Percentiles rank a stretch among this genome's conserved stretches.
These are phyloP conservation scores for Oligia strigilis DNA, from an alignment of 2,888 invertebrate species.

Conservation along the genomic window DNA sequence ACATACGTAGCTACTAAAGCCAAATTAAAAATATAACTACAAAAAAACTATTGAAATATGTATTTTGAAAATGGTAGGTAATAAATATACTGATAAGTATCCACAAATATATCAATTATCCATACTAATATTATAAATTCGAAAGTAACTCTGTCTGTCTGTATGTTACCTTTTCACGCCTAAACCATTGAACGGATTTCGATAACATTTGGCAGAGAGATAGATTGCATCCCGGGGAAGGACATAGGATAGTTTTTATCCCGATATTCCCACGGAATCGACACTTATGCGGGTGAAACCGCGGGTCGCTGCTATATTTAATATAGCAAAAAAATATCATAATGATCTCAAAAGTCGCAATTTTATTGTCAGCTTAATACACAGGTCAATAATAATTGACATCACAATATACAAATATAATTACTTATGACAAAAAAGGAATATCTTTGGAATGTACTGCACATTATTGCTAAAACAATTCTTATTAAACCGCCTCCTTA, in stretches of 20 bases:
- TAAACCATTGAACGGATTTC: no score
- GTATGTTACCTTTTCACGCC: no score
- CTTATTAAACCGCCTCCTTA: not conserved
- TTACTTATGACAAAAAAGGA: slow-evolving; percentile 7
- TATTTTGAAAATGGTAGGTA: not conserved
- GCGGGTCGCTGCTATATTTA: not conserved
- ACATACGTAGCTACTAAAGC: not conserved
- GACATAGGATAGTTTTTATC: no score
- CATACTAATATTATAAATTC: no score
- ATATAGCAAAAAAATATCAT: not conserved
- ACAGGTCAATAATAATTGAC: slow-evolving; percentile 37
- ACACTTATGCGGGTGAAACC: no score
- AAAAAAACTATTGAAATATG: not conserved
- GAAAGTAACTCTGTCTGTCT: no score
- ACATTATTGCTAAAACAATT: slow-evolving; percentile 26
- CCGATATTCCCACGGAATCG: no score
- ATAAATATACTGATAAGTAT: not conserved
- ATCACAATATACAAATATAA: slow-evolving; percentile 17
- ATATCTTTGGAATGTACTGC: slow-evolving; percentile 46
- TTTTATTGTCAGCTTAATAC: slow-evolving; percentile 44
- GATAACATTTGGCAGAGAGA: no score
- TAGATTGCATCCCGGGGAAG: no score
- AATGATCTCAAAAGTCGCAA: slow-evolving; percentile 6
- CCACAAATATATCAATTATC: not conserved
- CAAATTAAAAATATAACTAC: not conserved